Evolutionary conservation across 2,113 vertebrate species (phyloP), one percentile per base, ranked within the genome.

Genomic region (Sprattus sprattus): DNA sequence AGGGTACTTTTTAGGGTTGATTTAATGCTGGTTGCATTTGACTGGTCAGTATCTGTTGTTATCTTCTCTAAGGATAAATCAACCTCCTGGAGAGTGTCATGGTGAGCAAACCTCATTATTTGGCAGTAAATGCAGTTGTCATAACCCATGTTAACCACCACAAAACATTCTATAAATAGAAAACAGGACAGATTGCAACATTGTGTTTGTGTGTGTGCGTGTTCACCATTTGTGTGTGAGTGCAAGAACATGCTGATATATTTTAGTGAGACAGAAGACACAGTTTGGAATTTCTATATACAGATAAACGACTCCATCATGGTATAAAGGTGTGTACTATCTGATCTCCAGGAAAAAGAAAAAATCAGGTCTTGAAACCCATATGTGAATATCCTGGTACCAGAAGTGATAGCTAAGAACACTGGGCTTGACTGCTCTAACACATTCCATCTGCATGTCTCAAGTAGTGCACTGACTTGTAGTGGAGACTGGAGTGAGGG

Each of bases 131-230:
- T 49, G 0, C 3, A 49, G 47, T 49, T 6, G 39, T 39, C 39
- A 39, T 39, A 39, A 39, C 39, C 39, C 39, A 39, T 39, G 39
- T 39, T 39, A 39, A 39, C 39, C 39, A 39, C 2, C 39, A 39
- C 39, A 39, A 39, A 39, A 39, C 39, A 39, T 39, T 39, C 2
- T 39, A 39, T 2, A 39, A 39, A 1, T 39, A 39, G 39, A 39
- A 39, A 39, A 39, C 39, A 39, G 47, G 47, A 49, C 10, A 10
- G 47, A 49, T 6, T 49, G 47, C 47, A 49, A 2, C 47, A 49
- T 49, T 84, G 47, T 87, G 60, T 85, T 57, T 82, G 67, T 83
- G 60, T n/a, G 60, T 82, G 52, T 80, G 85, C 45, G 45, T 60
- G 82, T 71, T 28, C 9, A 44, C 2, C 46, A 11, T 32, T n/a